Base-by-base conservation (phyloP, 2,113 vertebrate genomes). In the Podilymbus podiceps region DNA sequence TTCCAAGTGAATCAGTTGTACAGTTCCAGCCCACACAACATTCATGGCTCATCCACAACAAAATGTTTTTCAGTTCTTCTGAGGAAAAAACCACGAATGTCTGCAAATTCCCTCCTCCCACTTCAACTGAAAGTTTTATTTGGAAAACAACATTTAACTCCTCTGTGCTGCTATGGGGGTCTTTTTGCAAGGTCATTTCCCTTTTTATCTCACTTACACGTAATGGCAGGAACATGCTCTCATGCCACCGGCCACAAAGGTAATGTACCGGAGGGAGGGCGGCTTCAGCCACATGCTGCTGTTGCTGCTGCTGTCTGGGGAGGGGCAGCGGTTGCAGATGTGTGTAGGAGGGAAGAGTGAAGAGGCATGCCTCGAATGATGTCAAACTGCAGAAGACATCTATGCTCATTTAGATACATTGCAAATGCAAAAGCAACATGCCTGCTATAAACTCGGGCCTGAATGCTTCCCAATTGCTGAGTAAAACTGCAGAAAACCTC, bases 11-110 rank as follows among this genome's bases (percentile, higher is more conserved):
- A 93, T 89, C 80, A 93, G 88, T 74, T 44, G 52, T 22, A 73
- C 73, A 53, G 49, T 79, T 89, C 74, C 74, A 94, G 76, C 95
- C 96, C 88, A 95, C 95, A 82, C 76, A 87, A 82, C 87, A 64
- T 92, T 89, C 85, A 96, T 74, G 92, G 44, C 83, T 93, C 85
- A 96, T 81, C 60, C 55, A 80, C 33, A 91, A 87, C 63, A 92
- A 93, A 90, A 92, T 44, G 73, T 86, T 92, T 97, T 84, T 81
- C 64, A 87, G 52, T 52, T 89, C 72, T 90, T 77, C 80, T 72
- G 49, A 78, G 49, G 64, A 60, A 89, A 90, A 93, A 46, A 2
- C 1, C 1, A 1, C n/a, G 68, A 89, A 77, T 38, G 49, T 72
- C 92, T 87, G 80, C 46, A 81, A 75, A 81, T 71, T 81, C 73